Evolutionary conservation across 2,113 vertebrate genomes (phyloP).

Genomic region (Motacilla tschutschensis): DNA sequence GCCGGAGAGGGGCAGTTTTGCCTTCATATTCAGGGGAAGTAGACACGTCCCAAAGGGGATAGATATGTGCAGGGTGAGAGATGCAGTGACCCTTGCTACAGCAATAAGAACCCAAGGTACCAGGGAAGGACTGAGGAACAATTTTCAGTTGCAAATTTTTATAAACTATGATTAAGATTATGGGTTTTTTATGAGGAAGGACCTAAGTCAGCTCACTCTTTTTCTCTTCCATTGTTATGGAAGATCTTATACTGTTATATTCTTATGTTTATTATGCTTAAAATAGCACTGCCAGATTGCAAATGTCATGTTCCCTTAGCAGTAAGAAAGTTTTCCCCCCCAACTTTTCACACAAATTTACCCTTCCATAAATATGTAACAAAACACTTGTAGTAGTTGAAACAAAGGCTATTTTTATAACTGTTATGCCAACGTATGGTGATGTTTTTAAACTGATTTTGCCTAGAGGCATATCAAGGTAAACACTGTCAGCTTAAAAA

Average conservation of each 20-base stretch:
- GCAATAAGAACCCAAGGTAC: background rate
- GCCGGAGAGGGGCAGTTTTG: background rate
- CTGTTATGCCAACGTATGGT: background rate
- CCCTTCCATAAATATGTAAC: conserved; percentile 41
- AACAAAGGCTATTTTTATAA: conserved; percentile 55
- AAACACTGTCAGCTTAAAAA: conserved; percentile 3
- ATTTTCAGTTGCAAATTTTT: background rate
- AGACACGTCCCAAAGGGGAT: background rate
- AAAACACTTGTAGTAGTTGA: conserved; percentile 49
- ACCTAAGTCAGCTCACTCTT: background rate
- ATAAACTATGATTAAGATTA: background rate
- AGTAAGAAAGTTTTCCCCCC: background rate
- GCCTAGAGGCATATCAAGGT: conserved; percentile 16
- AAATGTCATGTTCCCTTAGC: conserved; percentile 24
- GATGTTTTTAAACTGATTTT: conserved; percentile 1
- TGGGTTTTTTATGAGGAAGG: background rate
- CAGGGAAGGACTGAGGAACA: background rate
- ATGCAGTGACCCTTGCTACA: background rate
- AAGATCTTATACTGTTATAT: background rate
- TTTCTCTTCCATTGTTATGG: conserved; percentile 5
- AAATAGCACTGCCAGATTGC: conserved; percentile 48
- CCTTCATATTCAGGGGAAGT: background rate
- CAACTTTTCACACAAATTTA: conserved; percentile 29
- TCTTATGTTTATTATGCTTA: conserved; percentile 11
- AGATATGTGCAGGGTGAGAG: background rate